Evolutionary conservation across 2,888 invertebrate genomes (phyloP), one percentile per base, ranked within the genome.

Genomic region (Argyra leucocephala): DNA sequence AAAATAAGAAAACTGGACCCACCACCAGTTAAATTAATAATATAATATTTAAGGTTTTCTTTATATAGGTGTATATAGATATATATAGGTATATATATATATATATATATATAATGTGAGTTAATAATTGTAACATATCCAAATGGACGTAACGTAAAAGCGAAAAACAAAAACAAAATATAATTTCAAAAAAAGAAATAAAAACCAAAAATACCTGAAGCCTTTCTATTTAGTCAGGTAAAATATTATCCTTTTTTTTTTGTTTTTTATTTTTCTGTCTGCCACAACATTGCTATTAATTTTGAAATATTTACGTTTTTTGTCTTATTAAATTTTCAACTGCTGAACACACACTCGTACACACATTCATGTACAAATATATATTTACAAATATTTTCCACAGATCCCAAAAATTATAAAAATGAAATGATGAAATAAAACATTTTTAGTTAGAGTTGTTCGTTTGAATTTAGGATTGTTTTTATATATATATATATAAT

Each of bases 231-330:
- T 48, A 18, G 48, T 5, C 48, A 48, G 48, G 48, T 48, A 48
- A 48, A 48, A 48, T 48, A 48, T 48, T 48, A 48, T 48, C 48
- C 48, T 48, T 9, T 6, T 37, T 37, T 37, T 37, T 37, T 37
- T 15, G 12, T 48, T 48, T 48, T 48, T n/a, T 48, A 18, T 48
- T 48, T 48, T 48, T 12, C 4, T 48, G 48, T 48, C 48, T 48
- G 48, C 48, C 48, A 48, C 15, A 48, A 48, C 48, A 48, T 48
- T 48, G 48, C 48, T 48, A 48, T 48, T 48, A 48, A 48, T 48
- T 48, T 48, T 48, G 48, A 48, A 48, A 48, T 48, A 48, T 48
- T 48, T 48, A 18, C 18, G 15, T 48, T 48, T 48, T 37, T 18
- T 48, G 12, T 15, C 48, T 48, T 48, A 48, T 48, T 48, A 48